Percentiles rank a stretch among this genome's conserved stretches.
phyloP scores from a whole-genome alignment of 2,797 vertebrate genomes.

The Luscinia megarhynchos region DNA sequence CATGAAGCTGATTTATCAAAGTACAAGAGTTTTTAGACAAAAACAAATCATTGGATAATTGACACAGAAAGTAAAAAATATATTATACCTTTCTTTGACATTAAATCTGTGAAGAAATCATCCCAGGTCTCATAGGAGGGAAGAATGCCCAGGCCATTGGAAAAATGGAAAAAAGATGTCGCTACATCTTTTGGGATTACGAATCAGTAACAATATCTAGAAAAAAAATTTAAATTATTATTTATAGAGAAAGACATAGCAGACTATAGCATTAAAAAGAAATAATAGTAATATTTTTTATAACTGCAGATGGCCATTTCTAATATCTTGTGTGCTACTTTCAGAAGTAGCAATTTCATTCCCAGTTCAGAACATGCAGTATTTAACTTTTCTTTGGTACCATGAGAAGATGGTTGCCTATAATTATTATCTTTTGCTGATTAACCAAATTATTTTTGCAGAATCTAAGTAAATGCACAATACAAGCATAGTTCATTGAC shows the following conservation, averaged over 20 bases:
- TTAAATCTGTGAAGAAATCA: conserved; percentile 76
- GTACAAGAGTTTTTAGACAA: not conserved
- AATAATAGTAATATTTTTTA: not conserved
- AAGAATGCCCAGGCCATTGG: conserved; percentile 64
- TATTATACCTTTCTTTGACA: conserved; percentile 78
- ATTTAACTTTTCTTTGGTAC: not conserved
- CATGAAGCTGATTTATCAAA: not conserved
- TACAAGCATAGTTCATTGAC: not conserved
- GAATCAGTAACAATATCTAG: conserved; percentile 80
- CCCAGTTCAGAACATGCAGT: not conserved
- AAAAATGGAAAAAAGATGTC: conserved; percentile 83
- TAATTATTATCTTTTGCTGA: not conserved
- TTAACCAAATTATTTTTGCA: not conserved
- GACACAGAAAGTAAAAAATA: not conserved
- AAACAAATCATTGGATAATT: not conserved
- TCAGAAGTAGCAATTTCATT: not conserved
- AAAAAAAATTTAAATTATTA: not conserved
- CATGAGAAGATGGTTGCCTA: not conserved
- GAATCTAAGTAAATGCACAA: not conserved
- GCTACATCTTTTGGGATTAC: conserved; percentile 85
- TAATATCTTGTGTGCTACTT: not conserved
- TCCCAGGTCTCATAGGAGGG: conserved; percentile 77
- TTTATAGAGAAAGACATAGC: not conserved
- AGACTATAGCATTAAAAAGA: not conserved
- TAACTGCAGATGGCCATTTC: not conserved